Conservation (phyloP, 1,140 invertebrate genomes). For the Lordiphosa stackelbergi region DNA sequence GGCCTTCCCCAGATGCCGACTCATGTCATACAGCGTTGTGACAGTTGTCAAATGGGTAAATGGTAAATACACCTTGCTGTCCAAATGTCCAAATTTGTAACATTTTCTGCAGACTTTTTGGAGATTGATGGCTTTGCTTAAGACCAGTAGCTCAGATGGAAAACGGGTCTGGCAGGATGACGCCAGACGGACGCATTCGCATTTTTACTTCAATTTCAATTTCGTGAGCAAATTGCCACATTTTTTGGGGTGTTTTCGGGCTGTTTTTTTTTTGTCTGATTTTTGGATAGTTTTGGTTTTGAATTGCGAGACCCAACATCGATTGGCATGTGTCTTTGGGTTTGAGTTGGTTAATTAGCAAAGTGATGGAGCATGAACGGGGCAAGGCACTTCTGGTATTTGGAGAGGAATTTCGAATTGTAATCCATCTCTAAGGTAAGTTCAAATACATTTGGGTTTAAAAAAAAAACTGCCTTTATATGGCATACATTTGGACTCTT, state of each 20-base stretch:
- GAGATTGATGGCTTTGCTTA: conserved; percentile 72
- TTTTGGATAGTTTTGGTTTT: conserved; percentile 17
- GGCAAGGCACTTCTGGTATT: too few relatives aligned
- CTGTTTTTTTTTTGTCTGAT: neutral
- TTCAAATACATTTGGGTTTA: too few relatives aligned
- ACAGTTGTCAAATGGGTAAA: conserved; percentile 73
- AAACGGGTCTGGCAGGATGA: conserved; percentile 69
- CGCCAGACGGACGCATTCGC: conserved; percentile 12
- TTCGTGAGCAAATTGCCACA: conserved; percentile 48
- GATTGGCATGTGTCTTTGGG: conserved; percentile 53
- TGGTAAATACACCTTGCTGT: conserved; percentile 56
- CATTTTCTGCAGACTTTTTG: conserved; percentile 44
- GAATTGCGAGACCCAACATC: conserved; percentile 14
- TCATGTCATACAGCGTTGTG: conserved; percentile 72
- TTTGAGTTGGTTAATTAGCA: conserved; percentile 49
- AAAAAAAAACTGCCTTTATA: too few relatives aligned
- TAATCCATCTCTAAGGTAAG: too few relatives aligned
- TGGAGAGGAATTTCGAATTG: too few relatives aligned
- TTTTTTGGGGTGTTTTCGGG: conserved; percentile 48
- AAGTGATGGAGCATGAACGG: conserved; percentile 1
- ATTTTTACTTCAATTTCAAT: conserved; percentile 32
- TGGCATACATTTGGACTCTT: too few relatives aligned
- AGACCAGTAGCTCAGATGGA: conserved; percentile 62
- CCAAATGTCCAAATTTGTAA: conserved; percentile 34
- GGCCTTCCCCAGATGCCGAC: conserved; percentile 14